Evolutionary conservation across 2,113 vertebrate genomes (phyloP), one percentile per base, ranked within the genome.

Genomic region (Mohoua ochrocephala): DNA sequence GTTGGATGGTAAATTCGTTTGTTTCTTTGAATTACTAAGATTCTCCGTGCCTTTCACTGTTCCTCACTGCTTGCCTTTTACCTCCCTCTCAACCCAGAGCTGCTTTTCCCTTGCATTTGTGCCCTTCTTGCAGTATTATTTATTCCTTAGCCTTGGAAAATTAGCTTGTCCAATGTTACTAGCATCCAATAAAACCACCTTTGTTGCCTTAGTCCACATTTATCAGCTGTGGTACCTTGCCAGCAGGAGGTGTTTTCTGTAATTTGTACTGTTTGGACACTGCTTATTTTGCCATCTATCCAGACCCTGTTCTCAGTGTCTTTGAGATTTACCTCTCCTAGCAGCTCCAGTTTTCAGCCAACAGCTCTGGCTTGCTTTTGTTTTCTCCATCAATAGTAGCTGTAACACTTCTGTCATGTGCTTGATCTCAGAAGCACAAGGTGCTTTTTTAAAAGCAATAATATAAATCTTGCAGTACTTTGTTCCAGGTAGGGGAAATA

Each of bases 1-100:
- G 59, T 97, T 99, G 69, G 98, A 98, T 91, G 98, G 99, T 99
- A 97, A 97, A 92, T 97, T 33, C 1, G 1, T 37, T 60, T 84
- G 12, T 78, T 77, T 81, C 60, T 84, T 56, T 63, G 26, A 70
- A 31, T 84, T 81, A 11, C 27, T 70, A 13, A 7, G 27, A 41
- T 91, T 68, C 45, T 88, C 31, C 63, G 27, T 45, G 11, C 15
- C 30, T 82, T 49, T 78, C 33, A 35, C n/a, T 65, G 28, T 79
- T 91, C 39, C n/a, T 95, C 22, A 30, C 39, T 59, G 37, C n/a
- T 81, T 61, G 10, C 14, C 19, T 18, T 91, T 79, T 41, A 35
- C 23, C 10, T 92, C 15, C 10, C 7, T 74, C 6, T 73, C n/a
- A 59, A 23, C 10, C 7, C 18, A 30, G 0, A 42, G 13, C 45